Evolutionary conservation across 2,113 vertebrate species (phyloP).

Genomic region (Pangasianodon gigas): DNA sequence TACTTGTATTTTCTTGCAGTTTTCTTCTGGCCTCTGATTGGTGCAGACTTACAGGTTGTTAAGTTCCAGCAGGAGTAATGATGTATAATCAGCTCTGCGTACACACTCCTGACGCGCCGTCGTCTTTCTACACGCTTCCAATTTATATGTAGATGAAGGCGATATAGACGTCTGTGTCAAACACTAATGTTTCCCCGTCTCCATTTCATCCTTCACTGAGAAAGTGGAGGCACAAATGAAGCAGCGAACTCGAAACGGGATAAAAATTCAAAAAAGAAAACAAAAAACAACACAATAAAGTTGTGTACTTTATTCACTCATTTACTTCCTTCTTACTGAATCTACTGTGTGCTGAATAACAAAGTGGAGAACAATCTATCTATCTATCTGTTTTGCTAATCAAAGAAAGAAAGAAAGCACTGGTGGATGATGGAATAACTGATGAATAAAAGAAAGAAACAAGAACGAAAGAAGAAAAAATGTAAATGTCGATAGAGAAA

Average conservation of each 20-base stretch:
- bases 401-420: no score
- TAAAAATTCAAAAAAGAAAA: background rate
- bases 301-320: background rate
- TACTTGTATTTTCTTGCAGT: background rate
- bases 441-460: background rate
- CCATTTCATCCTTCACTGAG: constrained; percentile 43
- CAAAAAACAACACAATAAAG: background rate
- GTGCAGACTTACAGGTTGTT: constrained; percentile 16
- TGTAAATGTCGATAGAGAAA: background rate
- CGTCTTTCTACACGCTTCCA: constrained; percentile 25
- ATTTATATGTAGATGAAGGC: constrained; percentile 56
- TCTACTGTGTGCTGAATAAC: background rate
- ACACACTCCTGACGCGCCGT: background rate
- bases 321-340: background rate
- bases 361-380: background rate
- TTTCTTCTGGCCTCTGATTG: background rate
- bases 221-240: constrained; percentile 11
- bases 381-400: background rate
- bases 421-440: background rate
- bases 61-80: constrained; percentile 21
- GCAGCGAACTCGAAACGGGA: background rate
- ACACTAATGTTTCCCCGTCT: constrained; percentile 21
- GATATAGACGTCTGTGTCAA: constrained; percentile 39
- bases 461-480: background rate
- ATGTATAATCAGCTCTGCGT: constrained; percentile 38